Evolutionary conservation across 2,113 vertebrate genomes (phyloP).

Genomic region (Planiliza haematocheilus): DNA sequence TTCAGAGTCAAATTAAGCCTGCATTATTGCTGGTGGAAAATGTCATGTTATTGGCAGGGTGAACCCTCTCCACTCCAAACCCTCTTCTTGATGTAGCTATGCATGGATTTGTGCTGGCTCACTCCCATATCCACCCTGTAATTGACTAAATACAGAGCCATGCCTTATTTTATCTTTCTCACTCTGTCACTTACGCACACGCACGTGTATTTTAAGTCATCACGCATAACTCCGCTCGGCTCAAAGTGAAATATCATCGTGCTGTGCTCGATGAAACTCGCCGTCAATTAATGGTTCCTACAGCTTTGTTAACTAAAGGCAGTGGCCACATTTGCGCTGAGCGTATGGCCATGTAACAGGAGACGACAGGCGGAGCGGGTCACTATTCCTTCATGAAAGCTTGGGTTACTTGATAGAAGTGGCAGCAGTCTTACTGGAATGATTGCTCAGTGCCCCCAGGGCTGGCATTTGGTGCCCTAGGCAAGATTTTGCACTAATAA

Average conservation of each 20-base stretch:
- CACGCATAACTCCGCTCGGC: conserved; percentile 22
- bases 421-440: conserved; percentile 59
- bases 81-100: conserved; percentile 44
- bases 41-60: conserved; percentile 81
- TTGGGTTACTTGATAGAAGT: conserved; percentile 66
- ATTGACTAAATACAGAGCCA: conserved; percentile 62
- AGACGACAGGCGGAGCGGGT: conserved; percentile 25
- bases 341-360: conserved; percentile 41
- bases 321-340: conserved; percentile 36
- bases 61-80: conserved; percentile 58
- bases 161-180: conserved; percentile 48
- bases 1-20: conserved; percentile 71
- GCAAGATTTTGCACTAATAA: conserved; percentile 76
- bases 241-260: conserved; percentile 30
- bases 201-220: conserved; percentile 24
- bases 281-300: conserved; percentile 43
- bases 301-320: conserved; percentile 28
- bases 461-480: conserved; percentile 74
- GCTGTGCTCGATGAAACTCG: conserved; percentile 8
- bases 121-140: conserved; percentile 65
- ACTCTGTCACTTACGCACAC: conserved; percentile 27
- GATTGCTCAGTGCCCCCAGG: conserved; percentile 69
- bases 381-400: conserved; percentile 56
- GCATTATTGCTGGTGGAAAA: conserved; percentile 74
- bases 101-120: conserved; percentile 60